Evolutionary conservation across 2,888 invertebrate species (phyloP).

Genomic region (Urechis unicinctus): DNA sequence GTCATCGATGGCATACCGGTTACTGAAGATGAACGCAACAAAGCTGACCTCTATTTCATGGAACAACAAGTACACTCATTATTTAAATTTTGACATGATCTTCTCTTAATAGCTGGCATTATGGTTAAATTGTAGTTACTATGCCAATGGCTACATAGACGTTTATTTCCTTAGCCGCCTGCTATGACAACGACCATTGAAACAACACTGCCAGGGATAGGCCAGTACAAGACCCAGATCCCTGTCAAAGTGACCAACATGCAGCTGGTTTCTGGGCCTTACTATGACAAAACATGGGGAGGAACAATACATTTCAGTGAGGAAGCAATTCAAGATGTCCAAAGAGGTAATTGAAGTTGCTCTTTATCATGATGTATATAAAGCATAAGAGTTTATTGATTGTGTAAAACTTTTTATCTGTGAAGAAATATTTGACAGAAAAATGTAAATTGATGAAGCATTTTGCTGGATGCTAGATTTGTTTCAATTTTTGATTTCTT

Average conservation of each 20-base stretch:
- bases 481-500: too few species aligned
- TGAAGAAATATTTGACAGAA: too few species aligned
- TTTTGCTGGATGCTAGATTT: too few species aligned
- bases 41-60: slow-evolving; percentile 46
- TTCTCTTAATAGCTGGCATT: neutral
- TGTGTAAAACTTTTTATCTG: too few species aligned
- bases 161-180: slow-evolving; percentile 1
- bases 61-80: slow-evolving; percentile 32
- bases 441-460: too few species aligned
- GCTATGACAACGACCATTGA: slow-evolving; percentile 12
- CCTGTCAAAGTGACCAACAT: slow-evolving; percentile 48
- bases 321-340: slow-evolving; percentile 14
- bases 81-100: neutral
- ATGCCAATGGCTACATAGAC: neutral
- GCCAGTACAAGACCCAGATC: slow-evolving; percentile 38
- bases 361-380: too few species aligned
- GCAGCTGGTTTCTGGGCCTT: slow-evolving; percentile 32
- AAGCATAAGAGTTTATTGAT: too few species aligned
- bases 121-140: neutral
- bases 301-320: slow-evolving; percentile 11
- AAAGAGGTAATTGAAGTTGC: slow-evolving; percentile 11
- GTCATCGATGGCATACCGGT: slow-evolving; percentile 48
- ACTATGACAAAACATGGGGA: slow-evolving; percentile 11
- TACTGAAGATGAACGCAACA: slow-evolving; percentile 46
- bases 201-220: slow-evolving; percentile 36